These are phyloP conservation scores for Habropoda laboriosa DNA, from an alignment of 1,140 invertebrate genomes.

Conservation along the genomic window DNA sequence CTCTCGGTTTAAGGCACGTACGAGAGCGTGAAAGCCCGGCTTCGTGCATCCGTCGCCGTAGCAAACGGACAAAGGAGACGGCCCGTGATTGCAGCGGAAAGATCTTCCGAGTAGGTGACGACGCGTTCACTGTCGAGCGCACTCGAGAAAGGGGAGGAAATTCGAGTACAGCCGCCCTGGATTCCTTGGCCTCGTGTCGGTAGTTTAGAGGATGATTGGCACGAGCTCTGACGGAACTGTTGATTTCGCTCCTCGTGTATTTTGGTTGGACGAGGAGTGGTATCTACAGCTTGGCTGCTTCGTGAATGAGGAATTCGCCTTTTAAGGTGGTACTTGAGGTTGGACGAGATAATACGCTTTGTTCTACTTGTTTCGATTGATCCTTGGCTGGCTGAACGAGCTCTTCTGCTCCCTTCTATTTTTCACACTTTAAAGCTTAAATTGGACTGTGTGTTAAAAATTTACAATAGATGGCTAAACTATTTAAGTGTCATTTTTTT, in stretches of 20 bases:
- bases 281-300: neutral
- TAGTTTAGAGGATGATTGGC: neutral
- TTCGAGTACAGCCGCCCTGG: neutral
- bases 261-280: neutral
- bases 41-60: slow-evolving; percentile 55
- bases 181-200: neutral
- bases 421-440: no score
- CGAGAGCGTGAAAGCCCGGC: slow-evolving; percentile 51
- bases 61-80: slow-evolving; percentile 41
- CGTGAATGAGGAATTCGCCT: no score
- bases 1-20: slow-evolving; percentile 65
- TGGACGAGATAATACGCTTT: no score
- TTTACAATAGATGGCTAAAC: no score
- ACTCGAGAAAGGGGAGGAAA: slow-evolving; percentile 27
- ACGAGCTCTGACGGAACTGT: neutral
- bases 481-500: no score
- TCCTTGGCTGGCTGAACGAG: no score
- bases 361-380: no score
- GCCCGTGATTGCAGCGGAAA: slow-evolving; percentile 44
- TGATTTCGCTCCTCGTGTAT: neutral
- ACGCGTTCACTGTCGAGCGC: slow-evolving; percentile 40
- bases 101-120: slow-evolving; percentile 56
- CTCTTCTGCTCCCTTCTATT: no score
- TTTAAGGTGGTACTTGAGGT: no score
- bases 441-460: neutral